Percentiles rank a stretch among this genome's conserved stretches.
These are phyloP conservation scores for Drosophila sproati DNA, from an alignment of 1,140 invertebrate species.

Conservation along the genomic window DNA sequence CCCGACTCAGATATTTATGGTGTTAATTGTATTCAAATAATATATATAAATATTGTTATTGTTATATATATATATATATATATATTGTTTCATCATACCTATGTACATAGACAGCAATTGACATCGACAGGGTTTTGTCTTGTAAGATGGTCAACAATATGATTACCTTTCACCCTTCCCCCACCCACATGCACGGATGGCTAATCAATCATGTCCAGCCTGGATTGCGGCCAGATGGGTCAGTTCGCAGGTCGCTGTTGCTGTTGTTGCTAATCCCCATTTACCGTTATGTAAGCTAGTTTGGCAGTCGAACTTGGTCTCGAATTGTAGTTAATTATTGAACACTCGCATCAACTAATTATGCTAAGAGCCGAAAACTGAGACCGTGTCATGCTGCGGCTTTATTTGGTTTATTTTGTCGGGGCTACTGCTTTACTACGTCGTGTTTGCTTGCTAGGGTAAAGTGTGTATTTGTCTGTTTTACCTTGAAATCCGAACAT, in stretches of 20 bases:
- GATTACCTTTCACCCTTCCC: conserved; percentile 8
- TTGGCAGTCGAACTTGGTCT: conserved; percentile 33
- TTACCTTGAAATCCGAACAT: conserved; percentile 57
- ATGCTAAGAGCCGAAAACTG: conserved; percentile 52
- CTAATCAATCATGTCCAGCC: conserved; percentile 52
- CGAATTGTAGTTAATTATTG: conserved; percentile 64
- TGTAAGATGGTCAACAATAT: conserved; percentile 3
- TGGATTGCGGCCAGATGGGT: conserved; percentile 5
- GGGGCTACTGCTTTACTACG: conserved; percentile 3
- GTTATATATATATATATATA: neutral
- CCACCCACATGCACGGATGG: neutral
- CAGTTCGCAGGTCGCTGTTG: conserved; percentile 35
- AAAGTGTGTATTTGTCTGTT: conserved; percentile 30
- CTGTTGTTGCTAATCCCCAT: conserved; percentile 15
- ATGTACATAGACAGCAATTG: neutral
- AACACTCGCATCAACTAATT: conserved; percentile 64
- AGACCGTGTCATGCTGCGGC: neutral
- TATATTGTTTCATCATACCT: neutral
- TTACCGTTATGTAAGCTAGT: conserved; percentile 24
- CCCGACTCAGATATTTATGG: conserved; percentile 4
- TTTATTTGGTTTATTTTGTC: conserved; percentile 18
- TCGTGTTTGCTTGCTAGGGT: conserved; percentile 13
- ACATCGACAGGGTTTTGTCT: conserved; percentile 26
- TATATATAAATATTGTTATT: neutral
- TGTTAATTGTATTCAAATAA: neutral